A percentile compares a stretch with the other conserved stretches of the same genome.
These are phyloP conservation scores for Eciton burchellii DNA, from an alignment of 1,140 invertebrate genomes.

Conservation along the genomic window DNA sequence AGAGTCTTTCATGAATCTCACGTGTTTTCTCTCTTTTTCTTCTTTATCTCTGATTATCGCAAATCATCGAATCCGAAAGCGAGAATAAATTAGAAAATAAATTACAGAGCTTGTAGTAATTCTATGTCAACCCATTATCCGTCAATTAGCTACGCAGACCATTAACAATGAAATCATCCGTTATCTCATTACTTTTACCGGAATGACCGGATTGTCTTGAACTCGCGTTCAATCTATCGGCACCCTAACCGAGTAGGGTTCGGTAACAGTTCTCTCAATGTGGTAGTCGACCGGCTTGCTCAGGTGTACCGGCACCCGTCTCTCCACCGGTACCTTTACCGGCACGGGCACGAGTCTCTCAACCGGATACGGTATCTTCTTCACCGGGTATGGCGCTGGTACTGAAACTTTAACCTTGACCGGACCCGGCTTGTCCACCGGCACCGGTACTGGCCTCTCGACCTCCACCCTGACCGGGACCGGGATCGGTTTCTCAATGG, in stretches of 20 bases:
- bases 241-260: constrained; percentile 87
- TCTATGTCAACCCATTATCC: background rate
- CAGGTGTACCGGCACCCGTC: constrained; percentile 86
- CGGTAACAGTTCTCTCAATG: constrained; percentile 89
- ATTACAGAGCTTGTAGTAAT: constrained; percentile 7
- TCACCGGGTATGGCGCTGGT: constrained; percentile 88
- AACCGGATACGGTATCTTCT: constrained; percentile 87
- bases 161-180: too few species aligned
- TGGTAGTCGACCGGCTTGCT: constrained; percentile 86
- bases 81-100: background rate
- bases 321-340: constrained; percentile 87
- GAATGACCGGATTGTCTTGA: background rate
- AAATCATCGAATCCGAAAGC: background rate
- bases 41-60: background rate
- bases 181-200: background rate
- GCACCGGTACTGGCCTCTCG: constrained; percentile 87
- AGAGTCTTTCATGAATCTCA: background rate
- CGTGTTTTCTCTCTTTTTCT: background rate
- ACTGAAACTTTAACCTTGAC: constrained; percentile 89
- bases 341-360: constrained; percentile 88
- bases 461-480: constrained; percentile 88
- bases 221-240: constrained; percentile 84
- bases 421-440: constrained; percentile 85
- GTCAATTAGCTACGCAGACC: background rate
- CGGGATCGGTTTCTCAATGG: constrained; percentile 87